Base-by-base conservation (phyloP, 2,888 invertebrate genomes). In the Agriotes lineatus region DNA sequence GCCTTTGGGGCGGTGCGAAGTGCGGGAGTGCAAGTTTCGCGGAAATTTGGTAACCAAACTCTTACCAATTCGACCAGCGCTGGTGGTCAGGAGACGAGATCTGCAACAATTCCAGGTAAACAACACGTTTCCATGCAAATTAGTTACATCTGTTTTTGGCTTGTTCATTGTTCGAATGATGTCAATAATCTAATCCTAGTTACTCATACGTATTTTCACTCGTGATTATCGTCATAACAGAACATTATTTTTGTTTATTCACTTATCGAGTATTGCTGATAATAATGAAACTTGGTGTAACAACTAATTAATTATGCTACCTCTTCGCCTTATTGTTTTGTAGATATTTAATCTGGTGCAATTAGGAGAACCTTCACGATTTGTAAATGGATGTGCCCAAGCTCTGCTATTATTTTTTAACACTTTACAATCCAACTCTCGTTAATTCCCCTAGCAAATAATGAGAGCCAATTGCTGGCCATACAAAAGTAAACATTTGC, bases 1-100 rank as follows among this genome's bases (percentile, higher is more conserved):
- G 80, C 82, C 4, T 84, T 84, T 71, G 81, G 82, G 57, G 78
- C 78, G 20, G 69, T 70, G 7, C 64, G 61, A 16, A 75, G 70
- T 64, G 45, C 67, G 10, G 63, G 73, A 30, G 69, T 66, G 30
- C 71, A 69, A 39, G 67, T 79, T 59, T 62, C 71, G 52, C 52
- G 78, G 57, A 79, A 76, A 54, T 78, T 80, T 64, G 78, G 79
- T 19, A 75, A 72, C 20, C 63, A 64, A 16, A 70, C 65, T 19
- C 57, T 67, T 18, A 67, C 50, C 50, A 71, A 56, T 25, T 50
- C 62, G 1, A 30, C 56, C 9, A 52, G 42, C 16, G 18, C 52
- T 18, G 66, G 39, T 33, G 58, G 33, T 50, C 50, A 66, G 12
- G 42, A 45, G 22, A n/a, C n/a, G n/a, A 37, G 58, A 6, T n/a